Evolutionary conservation across 53 echinoderm and acorn worm species (phyloP).

Genomic region (Astropecten irregularis): DNA sequence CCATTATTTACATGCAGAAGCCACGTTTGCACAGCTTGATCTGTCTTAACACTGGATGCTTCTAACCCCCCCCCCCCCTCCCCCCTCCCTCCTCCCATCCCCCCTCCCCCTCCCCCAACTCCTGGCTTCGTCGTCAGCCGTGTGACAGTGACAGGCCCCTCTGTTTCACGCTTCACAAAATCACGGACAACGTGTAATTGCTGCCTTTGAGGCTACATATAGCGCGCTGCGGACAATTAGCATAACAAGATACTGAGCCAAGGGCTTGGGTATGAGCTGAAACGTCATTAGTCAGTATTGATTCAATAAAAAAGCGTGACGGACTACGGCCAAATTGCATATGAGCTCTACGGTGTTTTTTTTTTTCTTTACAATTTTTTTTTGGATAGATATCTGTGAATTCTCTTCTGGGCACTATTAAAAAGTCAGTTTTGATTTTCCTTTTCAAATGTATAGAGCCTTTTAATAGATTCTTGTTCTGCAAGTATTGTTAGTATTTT

Average conservation of each 20-base stretch:
- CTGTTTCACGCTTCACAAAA: conserved; percentile 17
- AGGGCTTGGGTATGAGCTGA: not conserved
- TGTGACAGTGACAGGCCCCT: not conserved
- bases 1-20: conserved; percentile 8
- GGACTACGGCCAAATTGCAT: too few relatives aligned
- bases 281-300: conserved; percentile 15
- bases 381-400: too few relatives aligned
- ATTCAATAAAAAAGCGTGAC: conserved; percentile 48
- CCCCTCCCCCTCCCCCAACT: too few relatives aligned
- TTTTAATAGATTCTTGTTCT: too few relatives aligned
- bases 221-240: conserved; percentile 5
- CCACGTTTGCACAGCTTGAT: conserved; percentile 41
- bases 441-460: too few relatives aligned
- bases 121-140: not conserved
- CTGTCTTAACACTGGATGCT: not conserved
- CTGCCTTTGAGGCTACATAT: conserved; percentile 15
- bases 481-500: too few relatives aligned
- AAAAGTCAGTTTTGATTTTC: too few relatives aligned
- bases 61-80: too few relatives aligned
- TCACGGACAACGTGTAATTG: conserved; percentile 43
- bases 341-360: too few relatives aligned
- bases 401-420: too few relatives aligned
- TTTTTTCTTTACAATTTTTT: too few relatives aligned
- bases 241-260: conserved; percentile 20
- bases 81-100: too few relatives aligned